Conservation (phyloP, 1,140 invertebrate genomes). For the Bombus picipes region DNA sequence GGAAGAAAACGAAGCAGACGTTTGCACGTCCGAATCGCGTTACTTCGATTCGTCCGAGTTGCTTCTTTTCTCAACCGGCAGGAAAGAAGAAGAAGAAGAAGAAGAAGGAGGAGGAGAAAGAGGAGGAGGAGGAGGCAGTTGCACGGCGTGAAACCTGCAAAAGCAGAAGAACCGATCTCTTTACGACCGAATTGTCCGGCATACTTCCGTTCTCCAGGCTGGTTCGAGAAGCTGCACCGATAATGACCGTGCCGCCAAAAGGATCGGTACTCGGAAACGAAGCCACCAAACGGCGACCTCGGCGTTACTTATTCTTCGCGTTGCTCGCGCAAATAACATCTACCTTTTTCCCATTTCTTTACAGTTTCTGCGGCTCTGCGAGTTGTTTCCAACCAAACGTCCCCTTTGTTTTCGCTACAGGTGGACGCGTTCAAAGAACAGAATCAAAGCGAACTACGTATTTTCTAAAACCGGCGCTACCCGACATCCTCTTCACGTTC, state of each 20-base stretch:
- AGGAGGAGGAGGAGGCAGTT: too few relatives aligned
- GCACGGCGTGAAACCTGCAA: too few relatives aligned
- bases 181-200: slow-evolving; percentile 23
- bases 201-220: slow-evolving; percentile 37
- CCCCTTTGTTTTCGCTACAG: slow-evolving; percentile 6
- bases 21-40: too few relatives aligned
- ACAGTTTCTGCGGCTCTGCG: neutral
- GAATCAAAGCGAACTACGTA: neutral
- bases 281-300: slow-evolving; percentile 31
- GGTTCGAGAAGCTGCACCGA: neutral
- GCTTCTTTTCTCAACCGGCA: too few relatives aligned
- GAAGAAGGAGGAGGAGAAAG: neutral
- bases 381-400: slow-evolving; percentile 17
- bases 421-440: slow-evolving; percentile 17
- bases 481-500: neutral
- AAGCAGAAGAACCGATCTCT: slow-evolving; percentile 20
- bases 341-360: slow-evolving; percentile 5
- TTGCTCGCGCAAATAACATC: slow-evolving; percentile 25
- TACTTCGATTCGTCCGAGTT: too few relatives aligned
- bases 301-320: slow-evolving; percentile 18
- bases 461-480: neutral
- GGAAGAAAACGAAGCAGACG: too few relatives aligned
- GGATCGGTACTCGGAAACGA: slow-evolving; percentile 15
- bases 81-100: too few relatives aligned
- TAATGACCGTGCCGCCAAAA: slow-evolving; percentile 17